Evolutionary conservation across 2,888 invertebrate species (phyloP), one percentile per base, ranked within the genome.

Genomic region (Melieria picta): DNA sequence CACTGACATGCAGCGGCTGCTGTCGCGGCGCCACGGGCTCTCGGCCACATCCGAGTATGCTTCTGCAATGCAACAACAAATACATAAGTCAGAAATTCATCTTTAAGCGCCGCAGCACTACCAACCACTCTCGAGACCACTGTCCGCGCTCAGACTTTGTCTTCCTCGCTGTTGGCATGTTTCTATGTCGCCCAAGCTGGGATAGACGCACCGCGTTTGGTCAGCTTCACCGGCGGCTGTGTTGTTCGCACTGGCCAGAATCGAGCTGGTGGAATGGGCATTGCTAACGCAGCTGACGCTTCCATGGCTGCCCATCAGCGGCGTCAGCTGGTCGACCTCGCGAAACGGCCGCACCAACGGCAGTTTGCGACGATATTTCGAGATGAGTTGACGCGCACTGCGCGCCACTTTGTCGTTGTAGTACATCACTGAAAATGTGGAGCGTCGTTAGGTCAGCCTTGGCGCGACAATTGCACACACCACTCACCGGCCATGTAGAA

Each of bases 361-460:
- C 55, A 74, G 72, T 30, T 75, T 58, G 56, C 74, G 74, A 10
- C 71, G 71, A 68, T 72, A 76, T 58, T 75, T 77, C 9, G 73
- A 77, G 9, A 72, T 72, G 4, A 77, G 58, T 42, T 72, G 68
- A 46, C 78, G 75, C 84, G 76, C 89, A 88, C 77, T 88, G 88
- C 43, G 89, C 86, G 73, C 90, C 72, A 93, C 88, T 7, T 87
- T 85, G 7, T 88, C 88, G 79, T 93, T 93, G 85, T 91, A 92
- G 74, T 89, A 90, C 92, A 93, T 92, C 0, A 90, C 93, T 93
- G 83, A 43, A 68, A 16, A 3, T 50, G 47, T 43, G 7, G 60
- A 58, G 10, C 1, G 0, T 13, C 9, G 11, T 48, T 16, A 13
- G 30, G 30, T 16, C 43, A 64, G 48, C 47, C 4, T 13, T 11